Evolutionary conservation across 1,140 invertebrate species (phyloP).

Genomic region (Schlechtendalia chinensis): DNA sequence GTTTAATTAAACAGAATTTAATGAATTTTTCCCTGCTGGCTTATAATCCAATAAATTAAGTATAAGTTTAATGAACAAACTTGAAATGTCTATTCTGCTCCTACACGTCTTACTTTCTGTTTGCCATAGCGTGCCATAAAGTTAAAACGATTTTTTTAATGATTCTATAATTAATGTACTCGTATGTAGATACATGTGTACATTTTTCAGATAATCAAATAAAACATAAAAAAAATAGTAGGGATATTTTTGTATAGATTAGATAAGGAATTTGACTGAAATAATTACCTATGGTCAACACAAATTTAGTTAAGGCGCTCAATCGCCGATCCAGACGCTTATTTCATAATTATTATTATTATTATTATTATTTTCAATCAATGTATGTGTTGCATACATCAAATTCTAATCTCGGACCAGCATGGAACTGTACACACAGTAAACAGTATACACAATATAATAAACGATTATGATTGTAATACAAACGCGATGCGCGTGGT

Average conservation of each 20-base stretch:
- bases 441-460: too few relatives aligned
- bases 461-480: too few relatives aligned
- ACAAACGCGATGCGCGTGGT: neutral
- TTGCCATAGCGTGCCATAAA: neutral
- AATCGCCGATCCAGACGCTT: neutral
- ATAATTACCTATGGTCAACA: neutral
- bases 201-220: constrained; percentile 15
- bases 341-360: constrained; percentile 1
- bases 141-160: neutral
- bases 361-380: neutral
- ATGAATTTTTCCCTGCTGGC: too few relatives aligned
- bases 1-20: too few relatives aligned
- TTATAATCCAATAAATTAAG: too few relatives aligned
- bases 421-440: too few relatives aligned
- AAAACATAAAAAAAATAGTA: neutral
- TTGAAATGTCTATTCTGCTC: neutral
- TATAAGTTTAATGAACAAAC: neutral
- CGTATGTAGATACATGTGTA: neutral
- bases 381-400: too few relatives aligned
- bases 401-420: too few relatives aligned
- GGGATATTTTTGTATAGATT: constrained; percentile 13
- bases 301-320: neutral
- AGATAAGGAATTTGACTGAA: constrained; percentile 9
- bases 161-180: neutral
- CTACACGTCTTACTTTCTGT: too few relatives aligned